A percentile compares a stretch with the other conserved stretches of the same genome.
phyloP scores from a whole-genome alignment of 2,113 vertebrate genomes.

The Callaeas wilsoni region DNA sequence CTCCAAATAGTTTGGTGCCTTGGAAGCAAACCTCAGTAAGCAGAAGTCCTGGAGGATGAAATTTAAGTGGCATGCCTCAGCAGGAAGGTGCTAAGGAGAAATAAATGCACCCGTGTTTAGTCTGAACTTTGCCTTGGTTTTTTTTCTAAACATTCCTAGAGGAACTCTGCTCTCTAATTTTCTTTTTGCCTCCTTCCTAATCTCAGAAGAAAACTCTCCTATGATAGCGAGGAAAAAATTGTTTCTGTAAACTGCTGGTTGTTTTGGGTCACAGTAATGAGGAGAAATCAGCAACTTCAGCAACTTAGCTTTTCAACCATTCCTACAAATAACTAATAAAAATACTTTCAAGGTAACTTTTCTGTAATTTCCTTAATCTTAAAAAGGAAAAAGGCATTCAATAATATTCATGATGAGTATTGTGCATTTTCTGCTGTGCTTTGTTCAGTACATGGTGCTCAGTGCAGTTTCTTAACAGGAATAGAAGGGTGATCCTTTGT shows the following conservation, averaged over 20 bases:
- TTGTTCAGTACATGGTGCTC: not conserved
- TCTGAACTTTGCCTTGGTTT: constrained; percentile 11
- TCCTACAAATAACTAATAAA: not conserved
- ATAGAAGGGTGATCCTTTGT: not conserved
- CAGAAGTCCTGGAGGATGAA: not conserved
- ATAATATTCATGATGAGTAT: not conserved
- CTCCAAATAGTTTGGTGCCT: not conserved
- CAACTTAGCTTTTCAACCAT: not conserved
- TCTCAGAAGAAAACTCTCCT: not conserved
- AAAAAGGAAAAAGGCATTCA: not conserved
- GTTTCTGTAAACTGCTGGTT: not conserved
- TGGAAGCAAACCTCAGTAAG: not conserved
- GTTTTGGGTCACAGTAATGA: not conserved
- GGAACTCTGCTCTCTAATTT: not conserved
- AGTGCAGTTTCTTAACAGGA: not conserved
- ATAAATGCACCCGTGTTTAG: not conserved
- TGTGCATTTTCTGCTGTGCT: not conserved
- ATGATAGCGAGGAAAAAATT: not conserved
- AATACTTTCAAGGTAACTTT: not conserved
- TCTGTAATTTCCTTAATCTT: not conserved
- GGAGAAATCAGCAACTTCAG: not conserved
- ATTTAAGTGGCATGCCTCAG: not conserved
- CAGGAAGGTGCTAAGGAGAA: not conserved
- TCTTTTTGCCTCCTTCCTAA: not conserved
- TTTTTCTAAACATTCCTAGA: not conserved